These are phyloP conservation scores for Operophtera brumata DNA, from an alignment of 2,888 invertebrate species.

Conservation along the genomic window DNA sequence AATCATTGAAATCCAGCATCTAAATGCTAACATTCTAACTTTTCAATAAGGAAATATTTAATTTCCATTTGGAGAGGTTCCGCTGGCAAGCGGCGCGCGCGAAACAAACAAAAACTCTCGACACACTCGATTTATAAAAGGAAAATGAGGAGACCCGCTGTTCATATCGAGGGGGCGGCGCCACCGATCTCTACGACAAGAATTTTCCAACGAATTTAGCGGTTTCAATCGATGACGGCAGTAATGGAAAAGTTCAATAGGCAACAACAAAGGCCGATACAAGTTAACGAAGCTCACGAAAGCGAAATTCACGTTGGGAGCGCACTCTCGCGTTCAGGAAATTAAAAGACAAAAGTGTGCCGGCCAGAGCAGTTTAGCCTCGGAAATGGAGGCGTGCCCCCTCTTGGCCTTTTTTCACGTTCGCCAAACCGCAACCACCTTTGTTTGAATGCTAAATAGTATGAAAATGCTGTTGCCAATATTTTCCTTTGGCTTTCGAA, in stretches of 20 bases:
- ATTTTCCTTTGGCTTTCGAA: slow-evolving; percentile 24
- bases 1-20: slow-evolving; percentile 62
- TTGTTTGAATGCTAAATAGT: slow-evolving; percentile 45
- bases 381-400: slow-evolving; percentile 70
- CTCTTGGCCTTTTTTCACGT: slow-evolving; percentile 57
- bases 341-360: slow-evolving; percentile 80
- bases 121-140: slow-evolving; percentile 62
- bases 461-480: slow-evolving; percentile 28
- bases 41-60: slow-evolving; percentile 71
- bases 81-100: slow-evolving; percentile 34
- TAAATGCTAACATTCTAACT: slow-evolving; percentile 61
- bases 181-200: slow-evolving; percentile 53
- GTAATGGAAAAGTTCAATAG: slow-evolving; percentile 79
- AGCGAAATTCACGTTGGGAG: slow-evolving; percentile 73
- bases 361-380: slow-evolving; percentile 69
- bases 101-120: slow-evolving; percentile 60
- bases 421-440: slow-evolving; percentile 54
- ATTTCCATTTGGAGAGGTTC: slow-evolving; percentile 61
- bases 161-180: slow-evolving; percentile 53
- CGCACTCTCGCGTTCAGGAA: slow-evolving; percentile 74
- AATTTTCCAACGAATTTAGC: slow-evolving; percentile 73
- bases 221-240: slow-evolving; percentile 72
- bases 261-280: slow-evolving; percentile 76
- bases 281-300: slow-evolving; percentile 78
- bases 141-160: slow-evolving; percentile 57